These are phyloP conservation scores for Nomada hirtipes DNA, from an alignment of 2,888 invertebrate species.

Conservation along the genomic window DNA sequence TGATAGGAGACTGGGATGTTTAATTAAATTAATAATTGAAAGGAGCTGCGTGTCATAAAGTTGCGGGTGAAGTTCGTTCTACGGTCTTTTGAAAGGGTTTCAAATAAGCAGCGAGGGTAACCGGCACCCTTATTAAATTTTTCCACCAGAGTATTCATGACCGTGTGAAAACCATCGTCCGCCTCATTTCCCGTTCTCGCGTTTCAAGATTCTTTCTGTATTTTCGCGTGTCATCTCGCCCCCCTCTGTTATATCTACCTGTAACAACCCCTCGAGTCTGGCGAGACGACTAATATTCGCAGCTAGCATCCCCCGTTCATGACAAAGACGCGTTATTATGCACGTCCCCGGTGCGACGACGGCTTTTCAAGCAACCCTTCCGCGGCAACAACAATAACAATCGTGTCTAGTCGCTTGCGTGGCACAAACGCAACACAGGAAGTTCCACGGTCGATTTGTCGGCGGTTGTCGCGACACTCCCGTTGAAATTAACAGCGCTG, in stretches of 20 bases:
- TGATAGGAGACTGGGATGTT: no score
- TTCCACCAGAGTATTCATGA: constrained; percentile 36
- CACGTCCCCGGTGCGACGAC: constrained; percentile 37
- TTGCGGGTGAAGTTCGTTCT: no score
- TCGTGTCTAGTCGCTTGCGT: constrained; percentile 42
- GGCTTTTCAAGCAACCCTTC: constrained; percentile 51
- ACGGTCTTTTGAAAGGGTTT: background rate
- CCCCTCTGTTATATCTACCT: constrained; percentile 55
- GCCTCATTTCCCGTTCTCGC: constrained; percentile 39
- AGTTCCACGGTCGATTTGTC: constrained; percentile 31
- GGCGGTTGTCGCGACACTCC: constrained; percentile 14
- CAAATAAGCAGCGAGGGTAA: background rate
- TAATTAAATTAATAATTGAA: background rate
- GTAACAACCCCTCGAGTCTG: constrained; percentile 67
- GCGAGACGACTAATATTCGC: constrained; percentile 72
- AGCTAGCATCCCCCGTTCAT: constrained; percentile 29
- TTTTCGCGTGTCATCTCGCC: constrained; percentile 32
- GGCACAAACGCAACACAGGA: constrained; percentile 16
- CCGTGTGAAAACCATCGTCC: constrained; percentile 40
- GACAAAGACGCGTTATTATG: constrained; percentile 60
- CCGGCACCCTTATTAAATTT: constrained; percentile 43
- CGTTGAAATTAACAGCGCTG: constrained; percentile 34
- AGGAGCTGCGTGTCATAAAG: no score
- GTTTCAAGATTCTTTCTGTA: constrained; percentile 17
- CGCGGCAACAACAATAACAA: constrained; percentile 49